Conservation (phyloP, 2,113 vertebrate species). For the Sprattus sprattus region DNA sequence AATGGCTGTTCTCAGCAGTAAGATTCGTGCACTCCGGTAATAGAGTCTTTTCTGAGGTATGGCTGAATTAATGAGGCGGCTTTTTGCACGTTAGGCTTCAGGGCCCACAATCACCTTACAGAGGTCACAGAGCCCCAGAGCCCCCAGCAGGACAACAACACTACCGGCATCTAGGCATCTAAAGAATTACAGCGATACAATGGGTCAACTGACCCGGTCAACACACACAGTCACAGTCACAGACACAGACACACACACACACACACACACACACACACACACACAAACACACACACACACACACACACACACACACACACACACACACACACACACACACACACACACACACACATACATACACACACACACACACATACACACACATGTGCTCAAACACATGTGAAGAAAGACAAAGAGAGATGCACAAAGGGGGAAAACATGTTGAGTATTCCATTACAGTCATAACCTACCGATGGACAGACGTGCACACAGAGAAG, state of each 20-base stretch:
- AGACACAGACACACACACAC: background rate
- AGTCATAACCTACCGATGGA: background rate
- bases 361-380: conserved; percentile 7
- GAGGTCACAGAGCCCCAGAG: conserved; percentile 31
- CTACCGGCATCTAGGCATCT: background rate
- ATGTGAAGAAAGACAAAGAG: too few species aligned
- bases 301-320: background rate
- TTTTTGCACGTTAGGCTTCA: conserved; percentile 38
- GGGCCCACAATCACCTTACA: conserved; percentile 45
- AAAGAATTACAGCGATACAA: conserved; percentile 1
- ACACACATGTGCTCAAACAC: background rate
- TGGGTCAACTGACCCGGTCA: background rate
- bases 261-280: background rate
- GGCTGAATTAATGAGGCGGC: conserved; percentile 59
- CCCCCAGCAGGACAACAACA: background rate
- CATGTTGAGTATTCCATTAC: too few species aligned
- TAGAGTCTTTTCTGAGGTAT: conserved; percentile 55
- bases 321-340: background rate
- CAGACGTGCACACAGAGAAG: background rate
- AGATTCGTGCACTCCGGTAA: conserved; percentile 49
- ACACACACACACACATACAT: background rate
- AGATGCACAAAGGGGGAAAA: background rate
- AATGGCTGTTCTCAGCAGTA: conserved; percentile 65
- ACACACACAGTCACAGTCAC: background rate
- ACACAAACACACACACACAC: conserved; percentile 3